phyloP scores from a whole-genome alignment of 2,888 invertebrate species.

The Drosophila engyochracea region DNA sequence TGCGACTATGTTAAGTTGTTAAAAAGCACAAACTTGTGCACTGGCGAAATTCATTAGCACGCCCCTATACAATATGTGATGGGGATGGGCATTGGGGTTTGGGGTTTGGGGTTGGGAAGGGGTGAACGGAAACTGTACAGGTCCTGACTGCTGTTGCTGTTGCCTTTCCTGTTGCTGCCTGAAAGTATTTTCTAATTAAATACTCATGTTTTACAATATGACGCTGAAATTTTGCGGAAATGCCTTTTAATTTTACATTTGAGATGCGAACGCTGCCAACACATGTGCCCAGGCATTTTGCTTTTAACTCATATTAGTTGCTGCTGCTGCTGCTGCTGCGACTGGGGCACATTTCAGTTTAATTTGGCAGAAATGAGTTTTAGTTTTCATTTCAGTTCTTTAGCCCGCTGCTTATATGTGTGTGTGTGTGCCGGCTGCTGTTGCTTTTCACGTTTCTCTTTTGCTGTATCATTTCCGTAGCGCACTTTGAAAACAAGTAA shows the following conservation, averaged over 20 bases:
- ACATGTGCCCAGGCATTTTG: constrained; percentile 32
- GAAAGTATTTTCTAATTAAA: constrained; percentile 82
- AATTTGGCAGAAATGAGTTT: constrained; percentile 82
- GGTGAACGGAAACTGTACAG: constrained; percentile 47
- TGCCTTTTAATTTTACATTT: constrained; percentile 82
- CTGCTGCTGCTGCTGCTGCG: constrained; percentile 35
- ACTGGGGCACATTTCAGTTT: constrained; percentile 74
- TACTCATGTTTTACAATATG: constrained; percentile 83
- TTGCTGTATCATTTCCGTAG: constrained; percentile 76
- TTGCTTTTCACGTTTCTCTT: constrained; percentile 28
- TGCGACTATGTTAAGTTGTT: constrained; percentile 76
- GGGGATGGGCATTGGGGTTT: not conserved
- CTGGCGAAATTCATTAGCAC: constrained; percentile 72
- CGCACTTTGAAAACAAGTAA: constrained; percentile 28
- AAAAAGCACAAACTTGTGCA: constrained; percentile 65
- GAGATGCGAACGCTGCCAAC: constrained; percentile 54
- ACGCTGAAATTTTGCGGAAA: constrained; percentile 82
- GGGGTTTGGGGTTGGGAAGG: not conserved
- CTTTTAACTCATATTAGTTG: constrained; percentile 56
- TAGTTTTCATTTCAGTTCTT: constrained; percentile 74
- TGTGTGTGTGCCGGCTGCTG: constrained; percentile 38
- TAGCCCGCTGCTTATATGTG: constrained; percentile 25
- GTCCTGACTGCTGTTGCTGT: constrained; percentile 22
- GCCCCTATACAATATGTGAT: constrained; percentile 17
- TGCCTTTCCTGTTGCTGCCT: constrained; percentile 33